These are phyloP conservation scores for Thryonomys swinderianus DNA, from an alignment of 2,113 vertebrate genomes.

Conservation along the genomic window DNA sequence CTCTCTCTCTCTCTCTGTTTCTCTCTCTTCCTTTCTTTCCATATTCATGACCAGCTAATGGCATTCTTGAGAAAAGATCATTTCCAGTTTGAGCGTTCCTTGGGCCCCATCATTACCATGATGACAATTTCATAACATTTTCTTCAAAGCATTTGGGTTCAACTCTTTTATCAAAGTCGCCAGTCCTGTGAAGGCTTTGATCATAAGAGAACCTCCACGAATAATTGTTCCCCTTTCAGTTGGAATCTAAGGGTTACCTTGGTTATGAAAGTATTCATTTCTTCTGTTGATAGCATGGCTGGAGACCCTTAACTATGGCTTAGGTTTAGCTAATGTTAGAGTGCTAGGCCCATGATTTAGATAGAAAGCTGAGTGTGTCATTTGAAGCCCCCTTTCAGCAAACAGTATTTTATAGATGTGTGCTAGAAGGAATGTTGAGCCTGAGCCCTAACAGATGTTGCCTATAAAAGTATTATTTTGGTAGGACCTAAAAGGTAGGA, in stretches of 20 bases:
- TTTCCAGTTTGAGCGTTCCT: slow-evolving; percentile 30
- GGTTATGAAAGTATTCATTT: slow-evolving; percentile 52
- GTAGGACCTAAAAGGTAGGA: not conserved
- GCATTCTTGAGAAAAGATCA: slow-evolving; percentile 47
- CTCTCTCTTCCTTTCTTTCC: not conserved
- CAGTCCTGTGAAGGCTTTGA: slow-evolving; percentile 49
- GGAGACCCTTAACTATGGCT: slow-evolving; percentile 51
- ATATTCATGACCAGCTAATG: not conserved
- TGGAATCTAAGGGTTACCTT: slow-evolving; percentile 16
- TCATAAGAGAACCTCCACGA: slow-evolving; percentile 34
- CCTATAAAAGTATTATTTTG: not conserved
- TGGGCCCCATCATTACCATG: slow-evolving; percentile 30
- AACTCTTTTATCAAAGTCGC: slow-evolving; percentile 56
- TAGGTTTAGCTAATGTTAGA: slow-evolving; percentile 61
- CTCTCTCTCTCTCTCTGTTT: not conserved
- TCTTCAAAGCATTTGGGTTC: slow-evolving; percentile 50
- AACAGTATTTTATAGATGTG: slow-evolving; percentile 50
- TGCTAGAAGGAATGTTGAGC: slow-evolving; percentile 22
- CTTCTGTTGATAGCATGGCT: slow-evolving; percentile 55
- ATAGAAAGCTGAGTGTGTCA: slow-evolving; percentile 40
- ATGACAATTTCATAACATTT: not conserved
- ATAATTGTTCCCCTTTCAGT: slow-evolving; percentile 49
- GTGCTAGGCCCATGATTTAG: slow-evolving; percentile 56
- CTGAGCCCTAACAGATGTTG: slow-evolving; percentile 25
- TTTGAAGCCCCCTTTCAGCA: slow-evolving; percentile 57